Percentiles rank a stretch among this genome's conserved stretches.
Evolutionary conservation across 2,888 invertebrate genomes (phyloP).

Genomic region (Aromia moschata): DNA sequence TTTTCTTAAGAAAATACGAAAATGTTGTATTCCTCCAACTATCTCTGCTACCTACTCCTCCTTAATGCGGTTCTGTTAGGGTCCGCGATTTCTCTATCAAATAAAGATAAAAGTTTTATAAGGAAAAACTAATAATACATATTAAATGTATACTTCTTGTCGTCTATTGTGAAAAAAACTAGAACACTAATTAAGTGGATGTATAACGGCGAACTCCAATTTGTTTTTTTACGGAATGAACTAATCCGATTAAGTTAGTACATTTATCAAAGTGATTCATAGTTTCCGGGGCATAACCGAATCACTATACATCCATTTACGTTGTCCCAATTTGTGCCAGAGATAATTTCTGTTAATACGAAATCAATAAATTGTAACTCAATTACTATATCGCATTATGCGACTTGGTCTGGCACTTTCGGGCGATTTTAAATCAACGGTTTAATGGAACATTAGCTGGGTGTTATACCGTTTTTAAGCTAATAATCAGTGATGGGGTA

Average conservation of each 20-base stretch:
- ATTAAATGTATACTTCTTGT: not conserved
- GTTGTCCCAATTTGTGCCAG: not conserved
- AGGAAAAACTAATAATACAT: too few species aligned
- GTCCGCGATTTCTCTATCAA: too few species aligned
- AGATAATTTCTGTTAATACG: not conserved
- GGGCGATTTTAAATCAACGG: too few species aligned
- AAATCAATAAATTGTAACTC: conserved; percentile 1
- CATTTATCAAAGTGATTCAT: conserved; percentile 7
- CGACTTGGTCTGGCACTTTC: too few species aligned
- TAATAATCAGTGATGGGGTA: too few species aligned
- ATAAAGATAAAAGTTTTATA: too few species aligned
- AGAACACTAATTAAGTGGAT: not conserved
- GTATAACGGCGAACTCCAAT: not conserved
- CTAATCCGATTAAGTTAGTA: conserved; percentile 1
- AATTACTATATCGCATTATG: not conserved
- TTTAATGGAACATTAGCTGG: too few species aligned
- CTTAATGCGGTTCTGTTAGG: too few species aligned
- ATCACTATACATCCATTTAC: conserved; percentile 5
- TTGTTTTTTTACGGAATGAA: not conserved
- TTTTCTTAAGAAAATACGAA: too few species aligned
- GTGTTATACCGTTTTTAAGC: too few species aligned
- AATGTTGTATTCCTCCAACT: too few species aligned
- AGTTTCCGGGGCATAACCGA: conserved; percentile 2
- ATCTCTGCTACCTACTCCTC: too few species aligned
- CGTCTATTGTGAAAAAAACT: not conserved